A percentile compares a stretch with the other conserved stretches of the same genome.
phyloP scores from a whole-genome alignment of 1,140 invertebrate species.

The Cyclargus thomasi region DNA sequence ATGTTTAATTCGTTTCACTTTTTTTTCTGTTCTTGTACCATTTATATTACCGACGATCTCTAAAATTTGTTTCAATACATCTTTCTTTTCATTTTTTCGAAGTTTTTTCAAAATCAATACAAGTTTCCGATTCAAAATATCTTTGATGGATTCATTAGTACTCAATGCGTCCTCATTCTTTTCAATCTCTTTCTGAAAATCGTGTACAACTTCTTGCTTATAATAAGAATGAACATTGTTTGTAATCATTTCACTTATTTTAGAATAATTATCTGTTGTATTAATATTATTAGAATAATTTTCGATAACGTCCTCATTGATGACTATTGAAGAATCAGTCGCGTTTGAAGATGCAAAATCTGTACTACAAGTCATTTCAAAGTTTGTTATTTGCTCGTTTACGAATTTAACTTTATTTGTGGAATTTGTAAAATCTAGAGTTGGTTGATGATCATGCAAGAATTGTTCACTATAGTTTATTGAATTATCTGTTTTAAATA shows the following conservation, averaged over 20 bases:
- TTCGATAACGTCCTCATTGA: no score
- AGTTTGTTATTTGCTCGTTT: background rate
- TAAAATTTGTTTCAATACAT: slow-evolving; percentile 43
- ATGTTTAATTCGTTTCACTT: slow-evolving; percentile 35
- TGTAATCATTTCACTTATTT: no score
- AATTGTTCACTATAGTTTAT: slow-evolving; percentile 44
- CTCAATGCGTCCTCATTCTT: background rate
- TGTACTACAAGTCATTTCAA: background rate
- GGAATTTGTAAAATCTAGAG: slow-evolving; percentile 25
- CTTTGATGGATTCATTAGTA: slow-evolving; percentile 15
- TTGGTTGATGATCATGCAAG: slow-evolving; percentile 32
- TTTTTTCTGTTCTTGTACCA: slow-evolving; percentile 31
- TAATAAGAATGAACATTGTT: background rate
- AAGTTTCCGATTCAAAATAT: slow-evolving; percentile 6
- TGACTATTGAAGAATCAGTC: background rate
- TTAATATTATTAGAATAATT: no score
- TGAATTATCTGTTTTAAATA: slow-evolving; percentile 43
- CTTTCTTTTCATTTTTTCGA: slow-evolving; percentile 42
- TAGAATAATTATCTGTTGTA: background rate
- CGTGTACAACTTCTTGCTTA: background rate
- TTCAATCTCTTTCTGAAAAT: background rate
- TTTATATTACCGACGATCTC: slow-evolving; percentile 33
- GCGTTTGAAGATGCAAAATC: background rate
- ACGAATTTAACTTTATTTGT: background rate
- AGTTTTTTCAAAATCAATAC: slow-evolving; percentile 16